These are phyloP conservation scores for Trogon melanurus DNA, from an alignment of 2,113 vertebrate species.

Conservation along the genomic window DNA sequence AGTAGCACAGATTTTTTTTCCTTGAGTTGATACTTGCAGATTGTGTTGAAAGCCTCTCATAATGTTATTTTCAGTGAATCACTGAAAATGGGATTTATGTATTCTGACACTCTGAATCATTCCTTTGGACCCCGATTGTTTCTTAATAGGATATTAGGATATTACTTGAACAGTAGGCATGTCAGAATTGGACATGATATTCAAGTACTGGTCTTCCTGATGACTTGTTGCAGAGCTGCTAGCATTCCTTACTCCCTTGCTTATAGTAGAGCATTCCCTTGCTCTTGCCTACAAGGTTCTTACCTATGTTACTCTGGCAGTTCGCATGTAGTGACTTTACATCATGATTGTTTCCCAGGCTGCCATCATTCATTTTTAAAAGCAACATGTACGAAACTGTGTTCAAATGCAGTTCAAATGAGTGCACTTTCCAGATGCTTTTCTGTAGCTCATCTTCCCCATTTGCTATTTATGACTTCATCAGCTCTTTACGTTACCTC, in stretches of 20 bases:
- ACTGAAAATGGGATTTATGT: background rate
- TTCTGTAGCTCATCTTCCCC: background rate
- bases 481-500: conserved; percentile 3
- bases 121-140: background rate
- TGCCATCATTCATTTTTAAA: background rate
- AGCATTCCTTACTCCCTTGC: background rate
- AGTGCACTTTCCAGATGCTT: background rate
- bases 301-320: background rate
- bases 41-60: background rate
- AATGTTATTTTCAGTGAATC: background rate
- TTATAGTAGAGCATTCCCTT: background rate
- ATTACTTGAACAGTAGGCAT: background rate
- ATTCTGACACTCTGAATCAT: background rate
- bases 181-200: background rate
- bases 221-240: background rate
- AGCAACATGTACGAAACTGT: background rate
- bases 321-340: background rate
- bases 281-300: background rate
- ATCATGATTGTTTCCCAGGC: background rate
- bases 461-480: background rate
- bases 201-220: background rate
- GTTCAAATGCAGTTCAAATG: background rate
- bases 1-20: background rate
- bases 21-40: background rate
- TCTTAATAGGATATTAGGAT: background rate